phyloP scores from a whole-genome alignment of 2,888 invertebrate species.

The Sesia apiformis region DNA sequence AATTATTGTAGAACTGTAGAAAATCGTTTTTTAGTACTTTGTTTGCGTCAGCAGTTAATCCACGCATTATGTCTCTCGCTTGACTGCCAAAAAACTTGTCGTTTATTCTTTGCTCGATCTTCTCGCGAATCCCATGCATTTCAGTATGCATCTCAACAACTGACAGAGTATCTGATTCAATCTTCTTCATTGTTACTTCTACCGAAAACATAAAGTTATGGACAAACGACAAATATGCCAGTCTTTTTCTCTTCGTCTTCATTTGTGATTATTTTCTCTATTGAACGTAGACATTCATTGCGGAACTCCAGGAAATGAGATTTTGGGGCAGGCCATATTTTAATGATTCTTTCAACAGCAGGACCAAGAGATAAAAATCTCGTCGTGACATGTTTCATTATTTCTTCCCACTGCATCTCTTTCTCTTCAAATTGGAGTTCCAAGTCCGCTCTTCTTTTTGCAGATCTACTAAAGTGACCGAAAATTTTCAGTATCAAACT shows the following conservation, averaged over 20 bases:
- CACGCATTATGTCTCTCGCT: conserved; percentile 1
- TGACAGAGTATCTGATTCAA: conserved; percentile 5
- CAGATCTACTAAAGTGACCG: no score
- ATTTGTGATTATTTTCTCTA: conserved; percentile 6
- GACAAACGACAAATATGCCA: conserved; percentile 2
- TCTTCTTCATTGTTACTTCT: conserved; percentile 6
- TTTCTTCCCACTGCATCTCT: no score
- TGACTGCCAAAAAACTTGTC: conserved; percentile 4
- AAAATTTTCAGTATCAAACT: no score
- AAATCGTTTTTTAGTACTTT: no score
- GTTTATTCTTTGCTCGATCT: conserved; percentile 5
- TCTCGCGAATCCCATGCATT: conserved; percentile 6
- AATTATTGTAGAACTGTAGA: no score
- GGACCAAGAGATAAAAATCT: conserved; percentile 5
- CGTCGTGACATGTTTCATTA: no score
- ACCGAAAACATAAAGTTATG: conserved; percentile 4
- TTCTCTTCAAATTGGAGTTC: no score
- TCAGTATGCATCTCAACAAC: no score
- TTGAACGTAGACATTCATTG: conserved; percentile 3
- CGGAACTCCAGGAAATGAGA: conserved; percentile 1
- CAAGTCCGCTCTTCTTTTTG: no score
- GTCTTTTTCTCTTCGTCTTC: conserved; percentile 4
- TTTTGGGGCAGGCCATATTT: conserved; percentile 5
- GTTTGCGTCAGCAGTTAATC: no score
- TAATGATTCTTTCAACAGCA: conserved; percentile 4